Conservation (phyloP, 1,140 invertebrate genomes). For the Procambarus virginalis region DNA sequence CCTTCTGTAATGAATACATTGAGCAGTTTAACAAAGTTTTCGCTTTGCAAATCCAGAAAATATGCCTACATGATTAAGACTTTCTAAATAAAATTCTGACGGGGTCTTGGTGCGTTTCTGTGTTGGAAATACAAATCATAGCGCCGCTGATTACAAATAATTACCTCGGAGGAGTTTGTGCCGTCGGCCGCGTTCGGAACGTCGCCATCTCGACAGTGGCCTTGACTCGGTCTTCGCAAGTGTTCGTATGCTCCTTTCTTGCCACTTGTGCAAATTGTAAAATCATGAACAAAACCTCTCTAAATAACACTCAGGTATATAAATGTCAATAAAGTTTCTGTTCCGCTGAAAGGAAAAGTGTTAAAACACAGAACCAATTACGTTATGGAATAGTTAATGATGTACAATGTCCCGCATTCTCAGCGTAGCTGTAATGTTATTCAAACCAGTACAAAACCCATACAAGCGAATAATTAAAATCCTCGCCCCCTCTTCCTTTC, state of each 20-base stretch:
- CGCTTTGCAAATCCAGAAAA: conserved; percentile 65
- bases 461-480: background rate
- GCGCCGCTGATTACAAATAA: conserved; percentile 65
- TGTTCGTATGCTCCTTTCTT: too few species aligned
- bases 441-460: background rate
- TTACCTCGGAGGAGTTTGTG: conserved; percentile 56
- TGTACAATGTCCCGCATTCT: background rate
- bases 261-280: too few species aligned
- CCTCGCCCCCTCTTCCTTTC: background rate
- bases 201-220: background rate
- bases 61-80: conserved; percentile 66
- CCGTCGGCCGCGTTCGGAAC: background rate
- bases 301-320: too few species aligned
- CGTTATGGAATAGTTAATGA: too few species aligned
- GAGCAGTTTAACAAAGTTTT: conserved; percentile 67
- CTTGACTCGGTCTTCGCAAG: conserved; percentile 11
- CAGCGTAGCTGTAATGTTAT: background rate
- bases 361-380: too few species aligned
- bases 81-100: conserved; percentile 52
- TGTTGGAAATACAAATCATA: conserved; percentile 65
- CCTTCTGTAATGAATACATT: conserved; percentile 65
- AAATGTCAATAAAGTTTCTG: too few species aligned
- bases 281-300: too few species aligned
- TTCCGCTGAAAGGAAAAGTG: too few species aligned
- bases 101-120: conserved; percentile 40